Evolutionary conservation across 1,140 invertebrate species (phyloP).

Genomic region (Drosophila ogumai): DNA sequence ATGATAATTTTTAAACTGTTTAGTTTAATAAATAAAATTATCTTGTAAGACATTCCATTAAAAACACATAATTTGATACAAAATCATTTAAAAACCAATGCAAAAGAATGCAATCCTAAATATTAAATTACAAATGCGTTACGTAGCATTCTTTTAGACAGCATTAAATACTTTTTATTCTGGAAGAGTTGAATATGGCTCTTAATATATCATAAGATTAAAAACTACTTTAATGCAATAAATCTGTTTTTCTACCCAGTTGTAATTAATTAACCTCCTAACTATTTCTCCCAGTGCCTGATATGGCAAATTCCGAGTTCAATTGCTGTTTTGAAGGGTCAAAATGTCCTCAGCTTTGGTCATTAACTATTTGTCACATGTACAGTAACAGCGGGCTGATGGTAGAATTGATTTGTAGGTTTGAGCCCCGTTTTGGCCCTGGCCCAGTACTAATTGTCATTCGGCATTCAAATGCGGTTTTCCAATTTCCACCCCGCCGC

Average conservation of each 20-base stretch:
- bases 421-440: conserved; percentile 27
- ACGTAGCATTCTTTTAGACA: not conserved
- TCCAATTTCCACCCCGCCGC: conserved; percentile 12
- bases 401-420: conserved; percentile 38
- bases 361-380: conserved; percentile 61
- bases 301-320: conserved; percentile 39
- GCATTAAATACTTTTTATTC: too few relatives aligned
- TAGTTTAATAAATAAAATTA: not conserved
- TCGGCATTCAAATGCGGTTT: conserved; percentile 36
- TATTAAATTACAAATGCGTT: not conserved
- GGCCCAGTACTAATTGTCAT: conserved; percentile 56
- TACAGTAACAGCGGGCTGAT: not conserved
- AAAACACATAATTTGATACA: not conserved
- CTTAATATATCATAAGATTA: too few relatives aligned
- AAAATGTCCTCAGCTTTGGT: conserved; percentile 49
- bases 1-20: too few relatives aligned
- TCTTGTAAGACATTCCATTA: not conserved
- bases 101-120: not conserved
- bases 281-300: conserved; percentile 25
- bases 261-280: too few relatives aligned
- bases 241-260: too few relatives aligned
- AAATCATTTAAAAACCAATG: not conserved
- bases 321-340: conserved; percentile 52
- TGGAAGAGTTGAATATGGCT: too few relatives aligned
- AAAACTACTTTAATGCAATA: too few relatives aligned